Evolutionary conservation across 2,888 invertebrate genomes (phyloP).

Genomic region (Petrolisthes cinctipes): DNA sequence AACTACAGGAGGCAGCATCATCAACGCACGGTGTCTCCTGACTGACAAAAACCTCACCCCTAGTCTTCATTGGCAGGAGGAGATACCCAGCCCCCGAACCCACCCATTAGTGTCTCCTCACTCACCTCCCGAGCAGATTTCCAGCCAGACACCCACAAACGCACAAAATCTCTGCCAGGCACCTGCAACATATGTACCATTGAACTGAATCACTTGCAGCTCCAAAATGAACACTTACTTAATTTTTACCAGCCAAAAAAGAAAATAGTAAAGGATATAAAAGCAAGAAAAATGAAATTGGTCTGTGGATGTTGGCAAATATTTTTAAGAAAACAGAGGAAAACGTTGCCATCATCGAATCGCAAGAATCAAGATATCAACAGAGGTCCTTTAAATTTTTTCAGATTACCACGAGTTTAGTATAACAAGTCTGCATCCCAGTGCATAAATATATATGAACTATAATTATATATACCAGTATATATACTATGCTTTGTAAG

Average conservation of each 20-base stretch:
- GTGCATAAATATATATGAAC: neutral
- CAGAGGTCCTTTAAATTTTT: conserved; percentile 32
- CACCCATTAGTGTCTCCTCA: conserved; percentile 44
- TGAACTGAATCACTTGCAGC: conserved; percentile 38
- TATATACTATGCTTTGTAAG: neutral
- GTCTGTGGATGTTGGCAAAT: conserved; percentile 58
- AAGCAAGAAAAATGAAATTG: conserved; percentile 42
- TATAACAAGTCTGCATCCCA: neutral
- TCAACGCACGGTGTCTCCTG: conserved; percentile 61
- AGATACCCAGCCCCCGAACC: conserved; percentile 44
- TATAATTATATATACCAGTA: neutral
- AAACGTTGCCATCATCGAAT: conserved; percentile 35
- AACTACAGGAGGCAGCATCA: conserved; percentile 57
- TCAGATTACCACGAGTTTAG: conserved; percentile 21
- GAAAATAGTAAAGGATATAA: conserved; percentile 26
- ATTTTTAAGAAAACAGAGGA: conserved; percentile 44
- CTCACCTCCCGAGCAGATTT: conserved; percentile 30
- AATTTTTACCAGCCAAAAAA: conserved; percentile 31
- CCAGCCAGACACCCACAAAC: conserved; percentile 36
- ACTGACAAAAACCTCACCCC: conserved; percentile 62
- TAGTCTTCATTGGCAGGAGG: conserved; percentile 57
- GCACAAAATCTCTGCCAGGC: conserved; percentile 48
- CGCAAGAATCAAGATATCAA: conserved; percentile 35
- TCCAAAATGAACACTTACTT: conserved; percentile 20
- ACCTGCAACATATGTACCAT: conserved; percentile 51